phyloP scores from a whole-genome alignment of 2,797 vertebrate species.

The Chloroceryle inda region DNA sequence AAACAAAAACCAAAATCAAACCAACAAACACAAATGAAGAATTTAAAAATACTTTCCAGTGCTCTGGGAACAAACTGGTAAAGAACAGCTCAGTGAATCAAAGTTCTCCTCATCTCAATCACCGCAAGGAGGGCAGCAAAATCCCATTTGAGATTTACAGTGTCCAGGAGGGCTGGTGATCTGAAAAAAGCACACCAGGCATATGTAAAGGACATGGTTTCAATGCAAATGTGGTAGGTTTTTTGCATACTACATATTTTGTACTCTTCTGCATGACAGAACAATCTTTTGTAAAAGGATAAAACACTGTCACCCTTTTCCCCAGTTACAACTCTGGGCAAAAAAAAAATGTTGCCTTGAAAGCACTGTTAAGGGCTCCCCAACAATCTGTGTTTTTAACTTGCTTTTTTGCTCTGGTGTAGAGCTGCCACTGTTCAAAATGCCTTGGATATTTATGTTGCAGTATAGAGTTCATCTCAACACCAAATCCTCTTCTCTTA shows the following conservation, averaged over 20 bases:
- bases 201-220: neutral
- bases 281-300: neutral
- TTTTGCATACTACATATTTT: neutral
- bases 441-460: neutral
- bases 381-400: neutral
- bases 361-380: neutral
- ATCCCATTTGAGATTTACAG: neutral
- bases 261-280: neutral
- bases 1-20: neutral
- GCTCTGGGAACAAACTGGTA: neutral
- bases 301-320: neutral
- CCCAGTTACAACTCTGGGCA: neutral
- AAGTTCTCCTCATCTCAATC: neutral
- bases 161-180: neutral
- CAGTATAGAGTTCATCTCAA: neutral
- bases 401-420: neutral
- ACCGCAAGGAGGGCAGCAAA: constrained; percentile 29
- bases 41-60: neutral
- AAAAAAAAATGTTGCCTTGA: neutral
- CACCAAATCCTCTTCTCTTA: neutral
- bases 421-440: neutral
- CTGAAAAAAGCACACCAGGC: neutral
- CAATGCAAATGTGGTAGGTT: neutral
- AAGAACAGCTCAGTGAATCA: neutral
- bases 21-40: neutral